A percentile compares a stretch with the other conserved stretches of the same genome.
Evolutionary conservation across 2,797 vertebrate genomes (phyloP).

Genomic region (Austrolebias charrua): DNA sequence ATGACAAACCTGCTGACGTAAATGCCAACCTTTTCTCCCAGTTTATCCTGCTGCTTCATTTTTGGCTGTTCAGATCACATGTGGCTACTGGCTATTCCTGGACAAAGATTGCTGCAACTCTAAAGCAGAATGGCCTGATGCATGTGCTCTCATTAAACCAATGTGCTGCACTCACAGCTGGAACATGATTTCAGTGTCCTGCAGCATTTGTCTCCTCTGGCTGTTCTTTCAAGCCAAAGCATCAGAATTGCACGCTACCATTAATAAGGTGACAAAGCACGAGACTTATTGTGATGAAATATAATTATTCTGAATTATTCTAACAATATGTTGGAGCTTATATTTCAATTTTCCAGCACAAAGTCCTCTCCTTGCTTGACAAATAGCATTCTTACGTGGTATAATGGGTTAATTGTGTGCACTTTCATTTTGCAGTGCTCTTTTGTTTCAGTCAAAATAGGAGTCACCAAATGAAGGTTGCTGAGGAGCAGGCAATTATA

Average conservation of each 20-base stretch:
- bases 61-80: constrained; percentile 35
- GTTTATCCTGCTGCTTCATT: constrained; percentile 49
- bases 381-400: constrained; percentile 60
- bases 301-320: constrained; percentile 63
- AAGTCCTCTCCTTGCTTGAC: constrained; percentile 43
- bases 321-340: constrained; percentile 59
- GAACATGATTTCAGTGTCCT: constrained; percentile 35
- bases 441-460: constrained; percentile 62
- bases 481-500: constrained; percentile 68
- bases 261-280: constrained; percentile 57
- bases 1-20: constrained; percentile 39
- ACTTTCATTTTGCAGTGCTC: constrained; percentile 47
- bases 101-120: constrained; percentile 20
- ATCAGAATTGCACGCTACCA: constrained; percentile 30
- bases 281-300: constrained; percentile 46
- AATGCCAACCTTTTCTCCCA: constrained; percentile 33
- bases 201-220: constrained; percentile 33
- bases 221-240: constrained; percentile 43
- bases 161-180: constrained; percentile 49
- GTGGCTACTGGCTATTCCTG: constrained; percentile 29
- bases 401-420: constrained; percentile 63
- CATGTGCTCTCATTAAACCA: constrained; percentile 63
- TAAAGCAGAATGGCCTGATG: constrained; percentile 33
- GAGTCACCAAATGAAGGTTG: constrained; percentile 51
- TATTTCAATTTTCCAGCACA: constrained; percentile 52